Conservation (phyloP, 2,113 vertebrate species). For the rat (Rattus norvegicus) region DNA sequence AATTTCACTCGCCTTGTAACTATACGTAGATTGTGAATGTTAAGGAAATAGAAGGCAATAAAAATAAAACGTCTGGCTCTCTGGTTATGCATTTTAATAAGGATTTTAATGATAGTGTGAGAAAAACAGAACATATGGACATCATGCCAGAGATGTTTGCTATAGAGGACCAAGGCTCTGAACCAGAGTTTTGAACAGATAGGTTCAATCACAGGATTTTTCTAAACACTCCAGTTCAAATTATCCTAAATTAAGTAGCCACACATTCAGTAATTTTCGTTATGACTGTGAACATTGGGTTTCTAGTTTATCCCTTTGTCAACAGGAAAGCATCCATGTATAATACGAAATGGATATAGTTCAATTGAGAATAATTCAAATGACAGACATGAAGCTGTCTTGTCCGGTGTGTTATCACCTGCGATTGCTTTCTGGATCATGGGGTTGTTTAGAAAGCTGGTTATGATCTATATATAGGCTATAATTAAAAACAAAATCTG, state of each 20-base stretch:
- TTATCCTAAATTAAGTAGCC: slow-evolving; percentile 34
- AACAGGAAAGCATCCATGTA: not conserved
- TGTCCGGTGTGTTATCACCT: not conserved
- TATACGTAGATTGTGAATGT: slow-evolving; percentile 51
- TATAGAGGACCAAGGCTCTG: slow-evolving; percentile 43
- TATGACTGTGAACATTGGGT: not conserved
- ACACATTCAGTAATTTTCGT: slow-evolving; percentile 10
- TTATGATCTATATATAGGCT: not conserved
- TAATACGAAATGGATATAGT: slow-evolving; percentile 24
- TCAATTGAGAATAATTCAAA: slow-evolving; percentile 41
- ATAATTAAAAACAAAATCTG: slow-evolving; percentile 32
- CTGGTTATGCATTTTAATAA: slow-evolving; percentile 63
- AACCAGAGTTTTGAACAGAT: slow-evolving; percentile 27
- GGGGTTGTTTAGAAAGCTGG: slow-evolving; percentile 45
- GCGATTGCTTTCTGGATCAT: not conserved
- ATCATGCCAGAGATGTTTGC: slow-evolving; percentile 14
- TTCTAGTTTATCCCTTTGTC: not conserved
- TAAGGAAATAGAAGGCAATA: slow-evolving; percentile 57
- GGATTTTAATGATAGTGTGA: slow-evolving; percentile 54
- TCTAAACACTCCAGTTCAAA: slow-evolving; percentile 29
- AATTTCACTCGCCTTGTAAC: slow-evolving; percentile 32
- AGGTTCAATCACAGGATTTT: slow-evolving; percentile 15
- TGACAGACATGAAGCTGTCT: not conserved
- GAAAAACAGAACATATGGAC: slow-evolving; percentile 64
- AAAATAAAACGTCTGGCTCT: slow-evolving; percentile 75